Base-by-base conservation (phyloP, 2,888 invertebrate genomes). In the Folsomia manolachei region DNA sequence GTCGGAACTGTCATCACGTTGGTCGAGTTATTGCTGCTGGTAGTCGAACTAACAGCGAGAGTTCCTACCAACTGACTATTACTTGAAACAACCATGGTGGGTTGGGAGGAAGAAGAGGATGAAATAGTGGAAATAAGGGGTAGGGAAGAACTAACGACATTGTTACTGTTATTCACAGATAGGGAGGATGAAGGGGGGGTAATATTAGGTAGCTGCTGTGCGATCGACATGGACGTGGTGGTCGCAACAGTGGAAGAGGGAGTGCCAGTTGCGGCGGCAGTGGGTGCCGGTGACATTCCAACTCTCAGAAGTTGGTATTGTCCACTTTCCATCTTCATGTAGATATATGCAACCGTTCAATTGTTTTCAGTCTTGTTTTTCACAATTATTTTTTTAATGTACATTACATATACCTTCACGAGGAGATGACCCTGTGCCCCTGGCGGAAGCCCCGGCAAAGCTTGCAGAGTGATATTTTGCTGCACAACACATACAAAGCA, bases 261-360 rank as follows among this genome's bases (percentile, higher is more conserved):
- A 73, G 79, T 77, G 78, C 77, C 76, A 74, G 84, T 83, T 81
- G 83, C 84, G 25, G 83, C 83, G 72, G 84, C 84, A 76, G 86
- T 86, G 72, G 84, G 82, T 81, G 89, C 87, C 73, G 92, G 89
- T 78, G 93, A 90, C 81, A 93, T 92, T 80, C 93, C 93, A 82
- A 94, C 92, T 84, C 95, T 90, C 83, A 97, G 87, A 84, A 97
- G 87, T 86, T 97, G 95, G 86, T 92, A 93, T 85, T 95, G 94
- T 83, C 97, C 97, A 88, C 93, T 95, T 87, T 97, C 97, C 83
- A 96, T 97, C 88, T 95, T 56, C 56, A 56, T 39, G 39, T 14
- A 39, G 4, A 39, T 39, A 39, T 39, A 9, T 39, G 39, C 39
- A 39, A n/a, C n/a, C n/a, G n/a, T n/a, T n/a, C 14, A 39, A 39